Conservation (phyloP, 2,888 invertebrate genomes). For the Cataglyphis cursor region DNA sequence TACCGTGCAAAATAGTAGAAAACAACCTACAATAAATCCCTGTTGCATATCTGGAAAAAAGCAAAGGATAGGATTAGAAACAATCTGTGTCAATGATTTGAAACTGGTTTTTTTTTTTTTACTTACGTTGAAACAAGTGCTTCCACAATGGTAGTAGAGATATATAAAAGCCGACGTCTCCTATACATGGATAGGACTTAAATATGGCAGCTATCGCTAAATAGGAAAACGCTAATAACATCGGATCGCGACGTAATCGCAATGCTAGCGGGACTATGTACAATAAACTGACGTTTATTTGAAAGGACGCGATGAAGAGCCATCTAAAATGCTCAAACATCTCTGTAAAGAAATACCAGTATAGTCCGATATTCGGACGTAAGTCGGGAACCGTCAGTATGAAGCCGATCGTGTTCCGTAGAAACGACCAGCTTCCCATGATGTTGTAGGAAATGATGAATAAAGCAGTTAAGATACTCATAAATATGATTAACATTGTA, state of each 20-base stretch:
- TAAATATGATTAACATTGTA: slow-evolving; percentile 88
- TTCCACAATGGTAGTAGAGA: slow-evolving; percentile 96
- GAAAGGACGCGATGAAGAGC: slow-evolving; percentile 98
- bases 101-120: slow-evolving; percentile 18
- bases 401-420: slow-evolving; percentile 87
- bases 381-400: slow-evolving; percentile 97
- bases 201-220: slow-evolving; percentile 96
- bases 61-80: not conserved
- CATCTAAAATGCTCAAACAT: slow-evolving; percentile 99
- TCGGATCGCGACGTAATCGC: slow-evolving; percentile 92
- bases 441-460: slow-evolving; percentile 90
- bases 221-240: slow-evolving; percentile 93
- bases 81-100: not conserved
- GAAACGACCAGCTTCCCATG: slow-evolving; percentile 88
- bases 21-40: slow-evolving; percentile 96
- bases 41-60: slow-evolving; percentile 95
- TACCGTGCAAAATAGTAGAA: slow-evolving; percentile 95
- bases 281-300: slow-evolving; percentile 97
- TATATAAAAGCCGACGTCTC: slow-evolving; percentile 97
- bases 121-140: slow-evolving; percentile 95
- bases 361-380: slow-evolving; percentile 98
- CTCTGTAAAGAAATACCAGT: slow-evolving; percentile 99
- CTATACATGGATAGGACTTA: slow-evolving; percentile 98
- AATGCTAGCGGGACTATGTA: slow-evolving; percentile 96
- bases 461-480: slow-evolving; percentile 88